Conservation (phyloP, 2,888 invertebrate genomes). For the Lucinisca nassula region DNA sequence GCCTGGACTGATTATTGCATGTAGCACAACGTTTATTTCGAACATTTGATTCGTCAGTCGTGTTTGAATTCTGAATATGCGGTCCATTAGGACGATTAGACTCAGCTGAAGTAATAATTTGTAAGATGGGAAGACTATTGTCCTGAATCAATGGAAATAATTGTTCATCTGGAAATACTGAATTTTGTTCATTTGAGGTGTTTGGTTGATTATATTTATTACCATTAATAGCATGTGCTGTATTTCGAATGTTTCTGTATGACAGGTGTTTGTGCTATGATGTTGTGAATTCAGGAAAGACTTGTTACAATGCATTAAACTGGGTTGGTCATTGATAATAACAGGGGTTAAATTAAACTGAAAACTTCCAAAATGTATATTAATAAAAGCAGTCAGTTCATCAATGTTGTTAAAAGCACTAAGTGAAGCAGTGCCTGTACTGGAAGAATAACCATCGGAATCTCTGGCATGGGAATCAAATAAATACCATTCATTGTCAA, state of each 20-base stretch:
- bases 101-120: too few species aligned
- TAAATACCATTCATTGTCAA: background rate
- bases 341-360: slow-evolving; percentile 1
- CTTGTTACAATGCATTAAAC: background rate
- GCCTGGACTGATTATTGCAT: too few species aligned
- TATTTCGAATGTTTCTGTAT: background rate
- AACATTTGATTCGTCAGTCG: too few species aligned
- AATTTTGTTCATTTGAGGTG: background rate
- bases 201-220: background rate
- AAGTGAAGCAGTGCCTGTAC: slow-evolving; percentile 3
- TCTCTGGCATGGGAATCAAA: slow-evolving; percentile 12
- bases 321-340: background rate
- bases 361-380: background rate
- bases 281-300: background rate
- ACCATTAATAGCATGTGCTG: background rate
- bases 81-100: too few species aligned
- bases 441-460: background rate
- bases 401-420: background rate
- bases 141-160: background rate
- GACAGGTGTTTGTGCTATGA: background rate
- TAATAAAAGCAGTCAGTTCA: background rate
- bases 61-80: too few species aligned
- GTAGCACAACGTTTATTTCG: too few species aligned
- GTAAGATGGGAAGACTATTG: too few species aligned
- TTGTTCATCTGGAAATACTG: background rate